phyloP scores from a whole-genome alignment of 2,888 invertebrate species.

The Pomacea canaliculata region DNA sequence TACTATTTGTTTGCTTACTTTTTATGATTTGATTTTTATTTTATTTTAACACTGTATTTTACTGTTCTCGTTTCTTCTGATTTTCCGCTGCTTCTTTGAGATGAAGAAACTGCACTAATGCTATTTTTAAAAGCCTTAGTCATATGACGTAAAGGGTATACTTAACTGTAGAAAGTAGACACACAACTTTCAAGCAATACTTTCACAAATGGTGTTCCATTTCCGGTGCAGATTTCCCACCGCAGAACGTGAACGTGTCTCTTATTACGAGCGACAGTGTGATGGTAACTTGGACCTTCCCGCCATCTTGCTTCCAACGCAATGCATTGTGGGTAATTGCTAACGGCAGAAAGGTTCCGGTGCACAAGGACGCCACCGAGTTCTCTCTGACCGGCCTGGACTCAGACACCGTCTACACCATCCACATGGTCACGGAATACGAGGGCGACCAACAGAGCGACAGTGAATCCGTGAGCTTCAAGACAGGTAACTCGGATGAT shows the following conservation, averaged over 20 bases:
- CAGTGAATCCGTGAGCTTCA: constrained; percentile 1
- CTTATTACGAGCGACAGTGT: constrained; percentile 12
- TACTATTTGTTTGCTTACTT: too few species aligned
- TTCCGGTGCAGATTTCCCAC: constrained; percentile 23
- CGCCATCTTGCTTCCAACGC: constrained; percentile 30
- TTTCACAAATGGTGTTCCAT: neutral
- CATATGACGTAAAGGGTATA: too few species aligned
- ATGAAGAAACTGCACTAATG: too few species aligned
- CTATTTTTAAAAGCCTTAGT: too few species aligned
- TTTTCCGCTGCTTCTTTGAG: too few species aligned
- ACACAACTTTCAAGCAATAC: too few species aligned
- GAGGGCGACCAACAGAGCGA: constrained; percentile 20
- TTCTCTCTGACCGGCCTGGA: constrained; percentile 25
- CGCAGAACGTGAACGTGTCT: constrained; percentile 22
- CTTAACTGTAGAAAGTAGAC: too few species aligned
- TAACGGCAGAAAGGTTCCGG: constrained; percentile 6
- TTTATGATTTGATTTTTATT: too few species aligned
- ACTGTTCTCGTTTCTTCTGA: too few species aligned
- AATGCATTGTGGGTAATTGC: constrained; percentile 28
- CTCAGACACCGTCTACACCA: constrained; percentile 20
- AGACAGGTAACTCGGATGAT: constrained; percentile 2
- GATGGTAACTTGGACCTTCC: constrained; percentile 28
- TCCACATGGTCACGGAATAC: constrained; percentile 24
- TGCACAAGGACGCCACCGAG: constrained; percentile 30
- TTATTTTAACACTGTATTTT: too few species aligned